Evolutionary conservation across 2,888 invertebrate species (phyloP).

Genomic region (Caenorhabditis macrosperma): DNA sequence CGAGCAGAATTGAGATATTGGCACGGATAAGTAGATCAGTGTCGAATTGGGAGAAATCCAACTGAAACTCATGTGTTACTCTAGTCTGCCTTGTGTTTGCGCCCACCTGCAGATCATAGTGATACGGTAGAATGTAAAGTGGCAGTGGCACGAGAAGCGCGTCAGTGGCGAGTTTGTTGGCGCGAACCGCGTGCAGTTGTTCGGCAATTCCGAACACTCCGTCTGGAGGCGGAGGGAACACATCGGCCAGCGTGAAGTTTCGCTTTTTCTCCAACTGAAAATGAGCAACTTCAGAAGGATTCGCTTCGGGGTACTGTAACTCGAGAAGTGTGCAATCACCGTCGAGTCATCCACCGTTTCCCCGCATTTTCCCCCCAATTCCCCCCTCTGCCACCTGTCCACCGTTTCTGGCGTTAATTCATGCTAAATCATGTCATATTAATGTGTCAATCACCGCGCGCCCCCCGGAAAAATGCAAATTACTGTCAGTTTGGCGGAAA

Average conservation of each 20-base stretch:
- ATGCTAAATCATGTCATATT: conserved; percentile 2
- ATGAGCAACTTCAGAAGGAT: background rate
- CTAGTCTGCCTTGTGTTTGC: background rate
- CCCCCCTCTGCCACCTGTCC: no score
- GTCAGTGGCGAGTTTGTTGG: conserved; percentile 51
- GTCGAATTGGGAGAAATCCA: conserved; percentile 74
- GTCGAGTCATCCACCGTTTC: no score
- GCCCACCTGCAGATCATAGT: conserved; percentile 75
- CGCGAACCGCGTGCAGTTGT: conserved; percentile 51
- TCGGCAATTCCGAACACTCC: conserved; percentile 44
- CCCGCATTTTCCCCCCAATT: no score
- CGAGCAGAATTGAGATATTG: conserved; percentile 74
- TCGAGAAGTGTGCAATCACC: background rate
- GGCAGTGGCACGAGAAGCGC: conserved; percentile 73
- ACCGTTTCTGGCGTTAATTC: no score
- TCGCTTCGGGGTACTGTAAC: background rate
- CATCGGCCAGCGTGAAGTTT: conserved; percentile 62
- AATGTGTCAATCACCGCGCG: background rate
- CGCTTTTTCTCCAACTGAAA: conserved; percentile 59
- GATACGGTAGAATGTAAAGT: conserved; percentile 72
- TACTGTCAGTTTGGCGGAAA: background rate
- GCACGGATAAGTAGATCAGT: conserved; percentile 67
- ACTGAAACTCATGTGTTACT: conserved; percentile 54
- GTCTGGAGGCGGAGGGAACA: conserved; percentile 54
- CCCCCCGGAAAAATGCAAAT: background rate